Evolutionary conservation across 92 coral and sea anemone species (phyloP), one percentile per base, ranked within the genome.

Genomic region (Actinernus sp.): DNA sequence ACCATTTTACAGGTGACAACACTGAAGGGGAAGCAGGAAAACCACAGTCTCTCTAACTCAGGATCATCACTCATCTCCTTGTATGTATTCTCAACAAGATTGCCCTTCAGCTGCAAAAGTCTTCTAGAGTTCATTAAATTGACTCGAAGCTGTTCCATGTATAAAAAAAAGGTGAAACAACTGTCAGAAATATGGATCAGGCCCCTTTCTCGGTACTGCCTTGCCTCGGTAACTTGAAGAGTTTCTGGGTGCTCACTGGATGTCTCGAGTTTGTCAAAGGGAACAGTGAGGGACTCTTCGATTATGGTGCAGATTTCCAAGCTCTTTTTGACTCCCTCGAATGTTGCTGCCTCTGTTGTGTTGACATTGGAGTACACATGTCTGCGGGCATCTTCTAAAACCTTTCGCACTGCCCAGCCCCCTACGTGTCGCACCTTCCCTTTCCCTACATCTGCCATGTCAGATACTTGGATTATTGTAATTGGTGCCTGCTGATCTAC

Each of bases 361-460:
- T 64, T 6, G 11, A 47, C 41, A 14, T 34, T 34, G 41, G 8
- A 6, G 14, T 14, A 14, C 10, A 77, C 68, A 39, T 73, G 56
- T 28, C 52, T 28, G 22, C 70, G 43, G 29, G 62, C 55, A 17
- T 28, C 36, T 29, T 74, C 75, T n/a, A 65, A 49, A 9, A 33
- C 25, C 53, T 26, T 46, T 8, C 76, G 19, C 13, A 73, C 48
- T 9, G 78, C 83, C 83, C 88, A 82, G 18, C 83, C 78, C 12
- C 83, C 88, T 26, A 82, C 63, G 30, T 82, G 75, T 25, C 84
- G 55, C 20, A 83, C 38, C 52, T 83, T 83, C 7, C 70, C 41
- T 34, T 34, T 34, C 8, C 41, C 41, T 6, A 34, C 8, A 6
- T 14, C 41, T 6, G 6, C 41, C 41, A 34, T 34, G 41, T 34